Evolutionary conservation across 2,888 invertebrate genomes (phyloP).

Genomic region (Troides helena): DNA sequence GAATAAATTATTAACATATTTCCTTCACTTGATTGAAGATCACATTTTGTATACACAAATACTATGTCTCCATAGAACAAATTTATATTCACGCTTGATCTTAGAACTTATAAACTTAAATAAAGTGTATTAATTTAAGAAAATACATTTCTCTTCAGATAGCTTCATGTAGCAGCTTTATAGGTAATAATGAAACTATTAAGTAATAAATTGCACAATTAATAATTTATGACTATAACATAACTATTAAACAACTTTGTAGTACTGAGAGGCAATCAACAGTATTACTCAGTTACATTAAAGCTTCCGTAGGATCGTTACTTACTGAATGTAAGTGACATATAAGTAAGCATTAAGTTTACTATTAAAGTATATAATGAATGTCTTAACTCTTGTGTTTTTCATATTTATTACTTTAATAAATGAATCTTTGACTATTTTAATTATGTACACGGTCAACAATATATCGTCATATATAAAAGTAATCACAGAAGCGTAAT

Average conservation of each 20-base stretch:
- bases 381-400: too few species aligned
- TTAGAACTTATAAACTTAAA: conserved; percentile 21
- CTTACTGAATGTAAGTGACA: neutral
- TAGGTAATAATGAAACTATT: neutral
- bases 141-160: conserved; percentile 4
- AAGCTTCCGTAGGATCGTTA: neutral
- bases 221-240: too few species aligned
- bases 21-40: neutral
- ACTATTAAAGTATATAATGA: neutral
- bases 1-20: too few species aligned
- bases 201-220: neutral
- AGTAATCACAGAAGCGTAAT: too few species aligned
- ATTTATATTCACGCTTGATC: conserved; percentile 18
- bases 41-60: conserved; percentile 13
- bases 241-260: neutral
- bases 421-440: too few species aligned
- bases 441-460: too few species aligned
- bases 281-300: neutral
- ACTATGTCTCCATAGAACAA: conserved; percentile 23
- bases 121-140: conserved; percentile 18
- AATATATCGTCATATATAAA: too few species aligned
- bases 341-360: neutral
- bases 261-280: too few species aligned
- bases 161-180: conserved; percentile 17
- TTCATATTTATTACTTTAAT: too few species aligned